These are phyloP conservation scores for Oryzias sinensis DNA, from an alignment of 2,797 vertebrate genomes.

Conservation along the genomic window DNA sequence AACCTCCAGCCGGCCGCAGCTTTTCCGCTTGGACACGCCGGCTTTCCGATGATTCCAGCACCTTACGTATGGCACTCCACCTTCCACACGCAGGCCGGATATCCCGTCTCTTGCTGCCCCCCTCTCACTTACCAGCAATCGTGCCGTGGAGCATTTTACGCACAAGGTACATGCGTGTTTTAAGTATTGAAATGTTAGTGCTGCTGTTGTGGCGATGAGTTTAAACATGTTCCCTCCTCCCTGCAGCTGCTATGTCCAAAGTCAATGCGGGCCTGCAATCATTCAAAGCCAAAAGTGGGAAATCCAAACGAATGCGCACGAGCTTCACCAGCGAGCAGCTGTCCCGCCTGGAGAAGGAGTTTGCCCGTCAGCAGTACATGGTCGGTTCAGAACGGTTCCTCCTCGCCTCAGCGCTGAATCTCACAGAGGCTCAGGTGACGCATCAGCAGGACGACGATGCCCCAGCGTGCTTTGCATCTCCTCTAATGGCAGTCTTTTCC, in stretches of 20 bases:
- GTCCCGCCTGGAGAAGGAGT: slow-evolving; percentile 84
- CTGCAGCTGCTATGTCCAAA: slow-evolving; percentile 67
- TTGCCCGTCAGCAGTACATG: slow-evolving; percentile 85
- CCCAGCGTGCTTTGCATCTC: no score
- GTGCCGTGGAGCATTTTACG: slow-evolving; percentile 69
- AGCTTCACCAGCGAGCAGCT: slow-evolving; percentile 86
- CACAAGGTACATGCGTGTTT: slow-evolving; percentile 68
- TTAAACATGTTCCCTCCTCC: not conserved
- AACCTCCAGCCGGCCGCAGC: slow-evolving; percentile 45
- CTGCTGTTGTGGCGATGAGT: not conserved
- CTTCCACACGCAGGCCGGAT: slow-evolving; percentile 61
- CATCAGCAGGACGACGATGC: no score
- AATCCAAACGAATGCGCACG: slow-evolving; percentile 83
- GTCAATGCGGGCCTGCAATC: slow-evolving; percentile 54
- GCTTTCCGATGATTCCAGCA: slow-evolving; percentile 49
- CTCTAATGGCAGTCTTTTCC: not conserved
- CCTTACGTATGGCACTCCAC: slow-evolving; percentile 57
- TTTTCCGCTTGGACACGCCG: slow-evolving; percentile 40
- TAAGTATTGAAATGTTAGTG: no score
- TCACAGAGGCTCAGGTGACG: slow-evolving; percentile 83
- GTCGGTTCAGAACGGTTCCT: slow-evolving; percentile 84
- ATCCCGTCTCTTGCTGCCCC: slow-evolving; percentile 75
- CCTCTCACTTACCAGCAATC: slow-evolving; percentile 67
- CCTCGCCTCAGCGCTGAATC: slow-evolving; percentile 79
- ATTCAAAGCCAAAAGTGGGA: slow-evolving; percentile 75